phyloP scores from a whole-genome alignment of 2,888 invertebrate species.

The Scaptomyza caliginosa region DNA sequence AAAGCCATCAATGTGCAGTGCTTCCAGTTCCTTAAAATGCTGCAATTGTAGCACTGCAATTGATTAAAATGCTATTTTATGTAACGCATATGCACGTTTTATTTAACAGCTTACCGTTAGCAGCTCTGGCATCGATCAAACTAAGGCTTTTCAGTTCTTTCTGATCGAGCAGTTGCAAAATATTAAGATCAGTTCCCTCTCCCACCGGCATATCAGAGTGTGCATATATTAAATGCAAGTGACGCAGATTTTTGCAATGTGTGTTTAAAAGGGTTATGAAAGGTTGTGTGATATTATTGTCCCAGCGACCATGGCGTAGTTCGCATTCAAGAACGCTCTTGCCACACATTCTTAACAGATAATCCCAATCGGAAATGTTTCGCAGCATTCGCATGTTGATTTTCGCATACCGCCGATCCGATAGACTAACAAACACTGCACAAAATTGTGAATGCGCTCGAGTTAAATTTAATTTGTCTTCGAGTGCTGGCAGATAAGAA shows the following conservation, averaged over 20 bases:
- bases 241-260: constrained; percentile 44
- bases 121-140: constrained; percentile 53
- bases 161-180: constrained; percentile 33
- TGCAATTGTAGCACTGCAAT: constrained; percentile 49
- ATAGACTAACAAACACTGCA: constrained; percentile 34
- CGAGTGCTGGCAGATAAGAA: constrained; percentile 41
- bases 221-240: constrained; percentile 56
- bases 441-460: constrained; percentile 46
- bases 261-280: constrained; percentile 45
- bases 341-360: constrained; percentile 49
- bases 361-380: constrained; percentile 51
- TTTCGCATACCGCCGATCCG: constrained; percentile 34
- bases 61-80: not conserved
- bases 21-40: constrained; percentile 40
- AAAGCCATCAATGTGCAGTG: constrained; percentile 57
- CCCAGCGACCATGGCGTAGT: constrained; percentile 58
- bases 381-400: constrained; percentile 55
- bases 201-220: constrained; percentile 28
- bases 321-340: constrained; percentile 46
- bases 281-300: constrained; percentile 43
- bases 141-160: constrained; percentile 49
- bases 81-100: not conserved
- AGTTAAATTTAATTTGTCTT: constrained; percentile 57
- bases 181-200: constrained; percentile 7
- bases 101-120: constrained; percentile 31